phyloP scores from a whole-genome alignment of 2,797 vertebrate species.

The Coregonus ussuriensis region DNA sequence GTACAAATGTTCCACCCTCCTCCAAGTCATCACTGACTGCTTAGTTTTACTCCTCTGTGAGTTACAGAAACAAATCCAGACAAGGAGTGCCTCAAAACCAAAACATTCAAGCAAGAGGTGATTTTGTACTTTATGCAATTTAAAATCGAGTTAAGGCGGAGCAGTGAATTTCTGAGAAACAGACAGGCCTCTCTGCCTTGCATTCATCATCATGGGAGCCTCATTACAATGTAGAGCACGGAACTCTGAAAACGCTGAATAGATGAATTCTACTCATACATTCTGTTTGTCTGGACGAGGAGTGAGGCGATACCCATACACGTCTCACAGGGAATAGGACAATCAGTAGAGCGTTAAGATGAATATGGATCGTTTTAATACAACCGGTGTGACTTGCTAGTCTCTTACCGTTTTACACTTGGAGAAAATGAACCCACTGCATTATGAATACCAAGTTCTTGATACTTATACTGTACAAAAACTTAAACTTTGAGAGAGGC shows the following conservation, averaged over 20 bases:
- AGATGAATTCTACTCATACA: background rate
- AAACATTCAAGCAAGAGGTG: background rate
- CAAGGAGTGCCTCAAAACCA: background rate
- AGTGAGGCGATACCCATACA: background rate
- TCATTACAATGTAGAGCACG: background rate
- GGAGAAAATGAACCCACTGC: background rate
- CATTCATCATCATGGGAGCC: background rate
- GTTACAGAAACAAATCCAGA: background rate
- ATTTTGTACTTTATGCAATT: background rate
- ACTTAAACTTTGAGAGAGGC: background rate
- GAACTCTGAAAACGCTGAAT: background rate
- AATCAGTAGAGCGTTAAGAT: background rate
- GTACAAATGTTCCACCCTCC: too few relatives aligned
- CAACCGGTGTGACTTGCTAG: background rate
- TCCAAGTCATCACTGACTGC: background rate
- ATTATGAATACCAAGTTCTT: background rate
- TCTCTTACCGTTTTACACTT: background rate
- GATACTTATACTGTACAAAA: background rate
- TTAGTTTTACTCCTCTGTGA: background rate
- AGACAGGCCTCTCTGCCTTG: background rate
- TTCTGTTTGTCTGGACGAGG: background rate
- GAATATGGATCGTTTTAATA: background rate
- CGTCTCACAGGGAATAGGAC: background rate
- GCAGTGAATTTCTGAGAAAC: background rate
- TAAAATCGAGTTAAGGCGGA: too few relatives aligned